A percentile compares a stretch with the other conserved stretches of the same genome.
phyloP scores from a whole-genome alignment of 2,888 invertebrate species.

The Trisateles emortualis region DNA sequence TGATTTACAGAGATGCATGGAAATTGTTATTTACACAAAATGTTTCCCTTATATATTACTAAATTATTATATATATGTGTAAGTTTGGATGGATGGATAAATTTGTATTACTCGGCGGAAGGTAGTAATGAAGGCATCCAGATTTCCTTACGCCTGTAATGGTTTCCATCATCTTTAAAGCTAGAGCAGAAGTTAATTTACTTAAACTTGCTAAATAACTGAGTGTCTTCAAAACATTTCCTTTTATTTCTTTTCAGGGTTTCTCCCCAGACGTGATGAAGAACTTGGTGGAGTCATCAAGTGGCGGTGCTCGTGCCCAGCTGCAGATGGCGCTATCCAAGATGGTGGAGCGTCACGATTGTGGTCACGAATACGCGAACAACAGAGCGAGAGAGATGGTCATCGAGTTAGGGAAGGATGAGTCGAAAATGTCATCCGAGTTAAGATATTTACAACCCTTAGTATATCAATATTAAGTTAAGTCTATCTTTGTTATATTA shows the following conservation, averaged over 20 bases:
- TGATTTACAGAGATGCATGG: too few relatives aligned
- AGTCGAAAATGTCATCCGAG: slow-evolving; percentile 86
- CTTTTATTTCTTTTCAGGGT: slow-evolving; percentile 82
- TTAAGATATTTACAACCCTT: slow-evolving; percentile 87
- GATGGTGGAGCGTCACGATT: slow-evolving; percentile 86
- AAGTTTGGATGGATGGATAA: too few relatives aligned
- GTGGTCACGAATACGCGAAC: slow-evolving; percentile 87
- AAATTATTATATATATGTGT: too few relatives aligned
- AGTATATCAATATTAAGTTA: slow-evolving; percentile 64
- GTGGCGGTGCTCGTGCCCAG: slow-evolving; percentile 87
- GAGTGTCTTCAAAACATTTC: too few relatives aligned
- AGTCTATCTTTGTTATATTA: background rate
- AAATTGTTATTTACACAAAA: too few relatives aligned
- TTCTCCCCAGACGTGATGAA: slow-evolving; percentile 87
- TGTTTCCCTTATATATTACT: too few relatives aligned
- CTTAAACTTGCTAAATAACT: too few relatives aligned
- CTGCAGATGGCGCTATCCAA: slow-evolving; percentile 86
- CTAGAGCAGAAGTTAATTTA: too few relatives aligned
- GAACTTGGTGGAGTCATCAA: slow-evolving; percentile 83
- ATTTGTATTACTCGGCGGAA: too few relatives aligned
- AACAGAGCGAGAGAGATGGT: slow-evolving; percentile 85
- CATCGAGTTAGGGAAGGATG: slow-evolving; percentile 84
- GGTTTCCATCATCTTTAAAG: too few relatives aligned
- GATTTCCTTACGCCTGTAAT: too few relatives aligned
- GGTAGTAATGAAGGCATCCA: too few relatives aligned